phyloP scores from a whole-genome alignment of 1,140 invertebrate species.

The Drosophila sechellia region DNA sequence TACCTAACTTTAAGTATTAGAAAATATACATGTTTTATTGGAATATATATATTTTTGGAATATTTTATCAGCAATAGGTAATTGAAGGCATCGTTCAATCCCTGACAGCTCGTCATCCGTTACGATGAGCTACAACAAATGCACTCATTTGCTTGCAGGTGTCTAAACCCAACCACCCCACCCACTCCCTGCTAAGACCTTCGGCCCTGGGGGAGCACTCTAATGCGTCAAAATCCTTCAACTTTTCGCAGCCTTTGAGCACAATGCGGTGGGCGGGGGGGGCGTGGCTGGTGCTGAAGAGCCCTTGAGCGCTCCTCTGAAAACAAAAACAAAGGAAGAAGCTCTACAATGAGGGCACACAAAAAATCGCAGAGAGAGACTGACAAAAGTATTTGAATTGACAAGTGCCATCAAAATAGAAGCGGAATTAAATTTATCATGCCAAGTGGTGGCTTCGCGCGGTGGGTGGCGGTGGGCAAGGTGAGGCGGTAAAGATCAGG shows the following conservation, averaged over 20 bases:
- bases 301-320: conserved; percentile 54
- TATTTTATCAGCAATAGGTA: conserved; percentile 1
- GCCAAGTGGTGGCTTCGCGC: conserved; percentile 61
- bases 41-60: background rate
- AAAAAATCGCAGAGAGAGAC: conserved; percentile 47
- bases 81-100: conserved; percentile 12
- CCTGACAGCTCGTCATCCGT: conserved; percentile 23
- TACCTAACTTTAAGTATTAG: no score
- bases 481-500: conserved; percentile 19
- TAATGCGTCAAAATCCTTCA: conserved; percentile 82
- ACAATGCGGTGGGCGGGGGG: conserved; percentile 36
- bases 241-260: conserved; percentile 76
- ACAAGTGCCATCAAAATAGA: conserved; percentile 82
- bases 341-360: conserved; percentile 25
- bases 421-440: conserved; percentile 83
- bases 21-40: background rate
- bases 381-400: conserved; percentile 81
- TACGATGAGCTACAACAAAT: conserved; percentile 32
- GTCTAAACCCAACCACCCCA: conserved; percentile 21
- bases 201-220: conserved; percentile 34
- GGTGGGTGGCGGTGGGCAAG: background rate
- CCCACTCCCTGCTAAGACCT: background rate
- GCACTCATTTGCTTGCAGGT: conserved; percentile 77
- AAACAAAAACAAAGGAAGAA: conserved; percentile 47
- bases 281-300: conserved; percentile 57